These are phyloP conservation scores for Eumaeus atala DNA, from an alignment of 1,140 invertebrate species.

Conservation along the genomic window DNA sequence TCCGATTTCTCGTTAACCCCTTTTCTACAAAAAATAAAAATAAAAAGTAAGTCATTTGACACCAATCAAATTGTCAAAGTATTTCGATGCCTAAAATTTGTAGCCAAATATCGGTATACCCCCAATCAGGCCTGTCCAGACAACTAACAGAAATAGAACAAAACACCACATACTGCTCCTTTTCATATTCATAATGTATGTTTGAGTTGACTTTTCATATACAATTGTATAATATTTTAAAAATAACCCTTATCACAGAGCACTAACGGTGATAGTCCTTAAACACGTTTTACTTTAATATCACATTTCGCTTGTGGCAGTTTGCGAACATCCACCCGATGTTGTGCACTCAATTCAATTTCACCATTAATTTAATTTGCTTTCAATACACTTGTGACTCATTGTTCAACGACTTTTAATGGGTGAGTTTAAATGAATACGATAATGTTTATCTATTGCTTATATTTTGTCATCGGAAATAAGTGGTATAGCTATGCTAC, in stretches of 20 bases:
- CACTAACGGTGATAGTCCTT: not conserved
- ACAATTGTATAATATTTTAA: not conserved
- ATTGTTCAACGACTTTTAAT: too few species aligned
- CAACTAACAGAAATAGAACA: slow-evolving; percentile 26
- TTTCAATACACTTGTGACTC: slow-evolving; percentile 8
- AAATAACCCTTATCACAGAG: not conserved
- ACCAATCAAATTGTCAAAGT: too few species aligned
- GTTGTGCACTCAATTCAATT: slow-evolving; percentile 32
- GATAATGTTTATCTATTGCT: too few species aligned
- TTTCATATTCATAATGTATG: slow-evolving; percentile 36
- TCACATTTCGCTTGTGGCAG: slow-evolving; percentile 16
- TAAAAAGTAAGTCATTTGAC: too few species aligned
- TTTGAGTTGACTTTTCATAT: slow-evolving; percentile 34
- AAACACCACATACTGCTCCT: slow-evolving; percentile 36
- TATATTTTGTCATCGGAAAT: too few species aligned
- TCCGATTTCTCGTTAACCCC: too few species aligned
- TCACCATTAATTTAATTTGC: slow-evolving; percentile 29
- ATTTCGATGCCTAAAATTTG: too few species aligned
- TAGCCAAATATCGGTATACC: too few species aligned
- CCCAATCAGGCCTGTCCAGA: too few species aligned
- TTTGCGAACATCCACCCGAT: slow-evolving; percentile 22
- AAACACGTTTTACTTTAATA: not conserved
- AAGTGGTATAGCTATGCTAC: too few species aligned
- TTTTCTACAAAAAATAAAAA: too few species aligned
- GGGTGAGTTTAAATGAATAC: too few species aligned